phyloP scores from a whole-genome alignment of 2,888 invertebrate species.

The Athetis lepigone region DNA sequence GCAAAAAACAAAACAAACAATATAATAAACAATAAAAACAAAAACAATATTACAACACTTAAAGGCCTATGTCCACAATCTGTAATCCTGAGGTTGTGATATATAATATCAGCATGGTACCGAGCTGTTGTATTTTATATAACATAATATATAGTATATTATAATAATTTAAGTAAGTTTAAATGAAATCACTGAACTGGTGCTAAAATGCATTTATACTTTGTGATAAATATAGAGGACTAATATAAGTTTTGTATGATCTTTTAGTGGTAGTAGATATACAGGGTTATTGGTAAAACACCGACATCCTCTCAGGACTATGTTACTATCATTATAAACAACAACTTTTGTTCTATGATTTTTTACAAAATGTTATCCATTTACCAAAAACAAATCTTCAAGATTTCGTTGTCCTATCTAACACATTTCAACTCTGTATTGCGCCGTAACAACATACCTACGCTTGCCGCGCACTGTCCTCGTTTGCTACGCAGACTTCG shows the following conservation, averaged over 20 bases:
- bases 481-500: too few relatives aligned
- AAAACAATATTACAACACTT: background rate
- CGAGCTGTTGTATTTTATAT: conserved; percentile 4
- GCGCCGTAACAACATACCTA: too few relatives aligned
- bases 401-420: too few relatives aligned
- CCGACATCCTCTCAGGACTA: too few relatives aligned
- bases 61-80: conserved; percentile 17
- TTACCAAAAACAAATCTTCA: too few relatives aligned
- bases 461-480: too few relatives aligned
- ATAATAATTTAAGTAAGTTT: conserved; percentile 21
- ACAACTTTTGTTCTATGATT: too few relatives aligned
- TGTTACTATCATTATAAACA: too few relatives aligned
- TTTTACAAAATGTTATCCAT: too few relatives aligned
- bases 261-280: conserved; percentile 3
- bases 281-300: background rate
- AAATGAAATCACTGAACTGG: conserved; percentile 33
- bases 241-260: conserved; percentile 2
- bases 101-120: background rate
- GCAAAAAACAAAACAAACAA: too few relatives aligned
- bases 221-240: conserved; percentile 24
- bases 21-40: background rate
- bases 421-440: too few relatives aligned
- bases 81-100: conserved; percentile 25
- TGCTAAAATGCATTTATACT: conserved; percentile 55
- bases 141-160: conserved; percentile 7